These are phyloP conservation scores for Thryonomys swinderianus DNA, from an alignment of 2,113 vertebrate genomes.

Conservation along the genomic window DNA sequence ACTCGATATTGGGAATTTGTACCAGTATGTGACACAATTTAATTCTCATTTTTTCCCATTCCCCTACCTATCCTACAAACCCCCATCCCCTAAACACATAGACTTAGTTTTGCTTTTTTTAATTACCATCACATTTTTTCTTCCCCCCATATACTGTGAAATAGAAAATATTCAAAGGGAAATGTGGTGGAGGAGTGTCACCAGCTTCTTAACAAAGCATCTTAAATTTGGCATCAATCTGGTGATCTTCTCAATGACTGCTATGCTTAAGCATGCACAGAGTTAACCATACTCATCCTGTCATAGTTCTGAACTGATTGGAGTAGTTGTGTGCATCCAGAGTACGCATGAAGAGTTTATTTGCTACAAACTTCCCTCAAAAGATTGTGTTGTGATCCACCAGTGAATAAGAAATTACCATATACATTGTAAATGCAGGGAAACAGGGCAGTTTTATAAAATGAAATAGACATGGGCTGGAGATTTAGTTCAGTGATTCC, in stretches of 20 bases:
- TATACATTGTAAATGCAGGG: neutral
- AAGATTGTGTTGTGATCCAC: neutral
- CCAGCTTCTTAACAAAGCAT: neutral
- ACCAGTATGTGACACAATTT: no score
- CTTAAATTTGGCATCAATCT: neutral
- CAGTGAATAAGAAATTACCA: neutral
- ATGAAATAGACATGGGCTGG: neutral
- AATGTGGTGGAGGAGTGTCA: no score
- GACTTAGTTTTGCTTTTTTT: no score
- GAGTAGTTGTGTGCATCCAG: neutral
- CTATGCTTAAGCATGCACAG: neutral
- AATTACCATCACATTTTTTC: no score
- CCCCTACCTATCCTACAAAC: no score
- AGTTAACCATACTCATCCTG: neutral
- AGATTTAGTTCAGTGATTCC: no score
- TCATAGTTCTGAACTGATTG: constrained; percentile 9
- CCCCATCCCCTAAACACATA: no score
- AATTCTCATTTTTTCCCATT: no score
- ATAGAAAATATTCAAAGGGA: no score
- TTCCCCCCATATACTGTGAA: no score
- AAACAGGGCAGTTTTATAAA: neutral
- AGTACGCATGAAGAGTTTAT: neutral
- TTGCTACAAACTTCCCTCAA: neutral
- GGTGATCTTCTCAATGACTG: neutral
- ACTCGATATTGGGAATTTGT: no score